Conservation (phyloP, 2,113 vertebrate genomes). For the Pseudopipra pipra region DNA sequence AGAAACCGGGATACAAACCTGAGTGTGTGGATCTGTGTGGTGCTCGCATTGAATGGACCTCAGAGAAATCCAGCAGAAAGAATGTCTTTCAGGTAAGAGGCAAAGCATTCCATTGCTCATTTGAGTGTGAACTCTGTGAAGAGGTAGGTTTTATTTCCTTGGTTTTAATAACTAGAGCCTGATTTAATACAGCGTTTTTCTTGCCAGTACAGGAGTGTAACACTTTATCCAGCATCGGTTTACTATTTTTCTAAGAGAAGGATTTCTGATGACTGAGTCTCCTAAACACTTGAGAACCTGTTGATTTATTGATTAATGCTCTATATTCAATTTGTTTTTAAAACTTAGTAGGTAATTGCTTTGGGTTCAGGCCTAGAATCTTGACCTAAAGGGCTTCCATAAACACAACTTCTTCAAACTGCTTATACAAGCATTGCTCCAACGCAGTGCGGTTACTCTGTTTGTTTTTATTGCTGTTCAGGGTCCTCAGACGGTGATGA, state of each 20-base stretch:
- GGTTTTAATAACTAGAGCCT: constrained; percentile 12
- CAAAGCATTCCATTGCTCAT: background rate
- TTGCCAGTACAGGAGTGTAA: background rate
- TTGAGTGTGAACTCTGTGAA: background rate
- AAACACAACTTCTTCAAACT: constrained; percentile 76
- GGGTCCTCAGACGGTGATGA: constrained; percentile 67
- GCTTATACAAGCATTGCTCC: constrained; percentile 74
- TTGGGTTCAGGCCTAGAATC: constrained; percentile 60
- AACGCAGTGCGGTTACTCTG: constrained; percentile 77
- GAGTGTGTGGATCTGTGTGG: constrained; percentile 84
- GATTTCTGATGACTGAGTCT: constrained; percentile 43
- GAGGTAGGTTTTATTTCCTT: constrained; percentile 20
- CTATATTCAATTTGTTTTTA: constrained; percentile 64
- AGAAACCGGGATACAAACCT: constrained; percentile 82
- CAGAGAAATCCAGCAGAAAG: constrained; percentile 87
- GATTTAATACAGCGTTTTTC: background rate
- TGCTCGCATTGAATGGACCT: constrained; percentile 84
- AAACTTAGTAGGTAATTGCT: constrained; percentile 60
- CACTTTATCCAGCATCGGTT: constrained; percentile 34
- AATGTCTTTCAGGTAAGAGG: constrained; percentile 86
- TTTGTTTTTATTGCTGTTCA: constrained; percentile 81
- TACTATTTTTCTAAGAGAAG: constrained; percentile 39
- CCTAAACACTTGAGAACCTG: constrained; percentile 66
- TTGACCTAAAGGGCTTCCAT: constrained; percentile 70
- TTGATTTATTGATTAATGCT: constrained; percentile 70